phyloP scores from a whole-genome alignment of 2,888 invertebrate genomes.

The Elegia similella region DNA sequence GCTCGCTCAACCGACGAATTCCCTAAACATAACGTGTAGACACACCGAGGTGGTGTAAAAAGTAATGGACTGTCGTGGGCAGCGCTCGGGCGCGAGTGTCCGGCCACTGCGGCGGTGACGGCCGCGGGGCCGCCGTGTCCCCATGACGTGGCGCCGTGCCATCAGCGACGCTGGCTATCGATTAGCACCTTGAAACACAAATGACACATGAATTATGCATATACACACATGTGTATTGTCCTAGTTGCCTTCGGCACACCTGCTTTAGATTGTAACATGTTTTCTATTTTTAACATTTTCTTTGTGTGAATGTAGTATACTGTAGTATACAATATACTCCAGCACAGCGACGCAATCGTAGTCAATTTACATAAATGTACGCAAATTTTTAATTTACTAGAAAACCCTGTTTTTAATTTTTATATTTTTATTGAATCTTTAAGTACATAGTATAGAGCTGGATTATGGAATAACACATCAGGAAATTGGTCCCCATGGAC shows the following conservation, averaged over 20 bases:
- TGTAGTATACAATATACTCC: too few relatives aligned
- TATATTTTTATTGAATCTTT: too few relatives aligned
- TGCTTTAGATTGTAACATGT: neutral
- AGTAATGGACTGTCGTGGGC: neutral
- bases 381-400: too few relatives aligned
- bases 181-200: neutral
- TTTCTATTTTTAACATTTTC: too few relatives aligned
- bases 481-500: too few relatives aligned
- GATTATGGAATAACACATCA: too few relatives aligned
- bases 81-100: neutral
- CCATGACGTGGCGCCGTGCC: conserved; percentile 9
- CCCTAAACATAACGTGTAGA: neutral
- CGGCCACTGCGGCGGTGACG: neutral
- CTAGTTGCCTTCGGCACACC: neutral
- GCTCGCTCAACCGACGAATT: conserved; percentile 1
- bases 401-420: too few relatives aligned
- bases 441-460: too few relatives aligned
- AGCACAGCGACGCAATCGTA: too few relatives aligned
- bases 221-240: neutral
- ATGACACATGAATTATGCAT: conserved; percentile 5
- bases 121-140: neutral
- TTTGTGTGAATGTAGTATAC: too few relatives aligned
- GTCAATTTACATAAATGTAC: too few relatives aligned
- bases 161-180: conserved; percentile 4
- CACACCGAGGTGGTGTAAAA: neutral